A percentile compares a stretch with the other conserved stretches of the same genome.
Evolutionary conservation across 2,113 vertebrate species (phyloP).

Genomic region (Nannospalax galili): DNA sequence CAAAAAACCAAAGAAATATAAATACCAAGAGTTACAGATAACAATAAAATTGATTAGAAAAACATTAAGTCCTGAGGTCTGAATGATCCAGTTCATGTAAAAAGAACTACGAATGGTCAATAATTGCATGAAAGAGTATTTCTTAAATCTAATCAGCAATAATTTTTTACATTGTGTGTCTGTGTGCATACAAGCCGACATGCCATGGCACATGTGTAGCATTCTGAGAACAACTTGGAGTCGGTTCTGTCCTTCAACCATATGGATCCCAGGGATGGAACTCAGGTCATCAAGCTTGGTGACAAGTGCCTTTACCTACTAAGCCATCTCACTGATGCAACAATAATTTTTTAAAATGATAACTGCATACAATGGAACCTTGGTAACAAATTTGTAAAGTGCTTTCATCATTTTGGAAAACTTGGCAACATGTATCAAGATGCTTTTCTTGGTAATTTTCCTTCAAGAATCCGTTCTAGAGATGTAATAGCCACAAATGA

Average conservation of each 20-base stretch:
- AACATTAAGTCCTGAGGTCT: not conserved
- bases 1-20: conserved; percentile 12
- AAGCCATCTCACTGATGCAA: not conserved
- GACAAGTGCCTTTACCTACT: not conserved
- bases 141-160: not conserved
- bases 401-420: not conserved
- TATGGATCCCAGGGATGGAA: not conserved
- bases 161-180: not conserved
- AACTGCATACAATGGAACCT: not conserved
- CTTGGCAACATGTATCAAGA: not conserved
- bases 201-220: not conserved
- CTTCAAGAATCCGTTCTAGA: conserved; percentile 22
- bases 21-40: not conserved
- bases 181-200: not conserved
- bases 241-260: not conserved
- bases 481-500: not conserved
- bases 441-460: not conserved
- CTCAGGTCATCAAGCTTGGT: not conserved
- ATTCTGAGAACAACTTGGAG: not conserved
- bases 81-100: not conserved
- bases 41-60: not conserved
- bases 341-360: not conserved
- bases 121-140: not conserved
- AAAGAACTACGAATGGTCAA: not conserved
- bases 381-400: not conserved